Percentiles rank a stretch among this genome's conserved stretches.
phyloP scores from a whole-genome alignment of 2,113 vertebrate species.

The Myotis davidii region DNA sequence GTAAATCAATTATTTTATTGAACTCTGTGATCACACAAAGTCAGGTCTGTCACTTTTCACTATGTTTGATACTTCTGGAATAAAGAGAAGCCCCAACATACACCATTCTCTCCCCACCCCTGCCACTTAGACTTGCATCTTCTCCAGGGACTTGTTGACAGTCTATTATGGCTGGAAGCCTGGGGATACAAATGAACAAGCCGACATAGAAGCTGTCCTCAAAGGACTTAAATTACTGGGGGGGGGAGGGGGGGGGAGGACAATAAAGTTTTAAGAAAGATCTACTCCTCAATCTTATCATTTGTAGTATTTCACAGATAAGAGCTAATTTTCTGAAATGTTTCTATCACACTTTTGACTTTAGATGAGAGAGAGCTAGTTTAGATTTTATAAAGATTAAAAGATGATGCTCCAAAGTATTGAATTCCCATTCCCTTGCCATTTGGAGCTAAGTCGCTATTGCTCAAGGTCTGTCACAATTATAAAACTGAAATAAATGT shows the following conservation, averaged over 20 bases:
- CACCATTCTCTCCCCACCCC: neutral
- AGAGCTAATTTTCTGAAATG: constrained; percentile 16
- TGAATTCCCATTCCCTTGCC: neutral
- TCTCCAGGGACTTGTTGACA: neutral
- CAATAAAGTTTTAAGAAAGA: neutral
- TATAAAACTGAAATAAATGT: neutral
- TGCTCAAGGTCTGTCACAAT: neutral
- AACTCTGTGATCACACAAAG: neutral
- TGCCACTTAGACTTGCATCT: neutral
- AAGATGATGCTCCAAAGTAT: neutral
- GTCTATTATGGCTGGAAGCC: neutral
- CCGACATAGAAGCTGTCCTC: neutral
- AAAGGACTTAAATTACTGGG: neutral
- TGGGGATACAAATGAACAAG: neutral
- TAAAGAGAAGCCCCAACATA: neutral
- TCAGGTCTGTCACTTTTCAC: neutral
- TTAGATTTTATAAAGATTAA: neutral
- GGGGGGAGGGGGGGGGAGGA: neutral
- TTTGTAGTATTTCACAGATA: neutral
- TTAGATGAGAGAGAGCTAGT: constrained; percentile 1
- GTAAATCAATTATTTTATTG: constrained; percentile 19
- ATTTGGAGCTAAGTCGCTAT: neutral
- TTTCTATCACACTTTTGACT: neutral
- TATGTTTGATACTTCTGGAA: neutral
- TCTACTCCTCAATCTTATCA: neutral